Base-by-base conservation (phyloP, 2,888 invertebrate genomes). In the Zaprionus bogoriensis region DNA sequence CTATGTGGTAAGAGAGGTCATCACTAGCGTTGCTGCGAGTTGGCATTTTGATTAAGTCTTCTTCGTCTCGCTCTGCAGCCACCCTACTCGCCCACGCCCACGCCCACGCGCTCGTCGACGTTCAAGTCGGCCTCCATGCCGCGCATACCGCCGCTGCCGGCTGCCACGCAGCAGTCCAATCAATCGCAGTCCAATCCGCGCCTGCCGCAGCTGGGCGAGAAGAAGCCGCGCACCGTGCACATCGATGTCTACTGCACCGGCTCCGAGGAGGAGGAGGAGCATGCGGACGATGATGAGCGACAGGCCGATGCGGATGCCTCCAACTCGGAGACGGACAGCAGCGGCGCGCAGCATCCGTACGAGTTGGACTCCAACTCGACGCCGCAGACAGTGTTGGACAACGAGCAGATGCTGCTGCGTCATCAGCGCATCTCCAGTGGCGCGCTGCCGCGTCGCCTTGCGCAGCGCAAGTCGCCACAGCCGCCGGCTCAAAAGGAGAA, bases 241-340 rank as follows among this genome's bases (percentile, higher is more conserved):
- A 95, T 95, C 50, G 95, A 95, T 89, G 95, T 95, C 2, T 95
- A 95, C 82, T 95, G 95, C 83, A 95, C 95, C 0, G 95, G 94
- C 1, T 94, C 94, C 0, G 92, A 91, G 62, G 91, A 89, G 19
- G 90, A 92, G 67, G 84, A 91, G 60, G 91, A 89, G 20, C 89
- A 88, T 1, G 92, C 92, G 65, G 85, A 87, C 32, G 82, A 78
- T 76, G 92, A 92, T 68, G 82, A 87, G 32, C 86, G 78, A 72
- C 87, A 81, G 72, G 90, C 77, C 66, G 90, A 88, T 74, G 90
- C 81, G 2, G 88, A 88, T 36, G 76, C 77, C 23, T 81, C 85
- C 5, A 83, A 80, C 19, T 77, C 80, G 0, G 80, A 82, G 4
- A 59, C 77, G 1, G 67, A 74, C 4, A 77, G 54, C 30, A 79